These are phyloP conservation scores for Trichogramma dendrolimi DNA, from an alignment of 2,888 invertebrate genomes.

Conservation along the genomic window DNA sequence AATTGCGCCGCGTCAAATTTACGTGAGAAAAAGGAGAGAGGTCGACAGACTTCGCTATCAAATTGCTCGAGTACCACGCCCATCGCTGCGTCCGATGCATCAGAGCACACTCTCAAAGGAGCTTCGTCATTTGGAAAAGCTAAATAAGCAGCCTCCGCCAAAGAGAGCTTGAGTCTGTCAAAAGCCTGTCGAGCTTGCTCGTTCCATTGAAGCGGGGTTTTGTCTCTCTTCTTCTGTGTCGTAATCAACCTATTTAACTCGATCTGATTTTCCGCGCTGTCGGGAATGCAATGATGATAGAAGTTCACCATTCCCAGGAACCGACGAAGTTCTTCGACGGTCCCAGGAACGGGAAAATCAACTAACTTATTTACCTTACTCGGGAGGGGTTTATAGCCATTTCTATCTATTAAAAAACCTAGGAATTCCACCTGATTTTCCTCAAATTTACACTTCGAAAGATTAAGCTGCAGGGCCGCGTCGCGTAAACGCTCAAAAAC, in stretches of 20 bases:
- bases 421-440: too few relatives aligned
- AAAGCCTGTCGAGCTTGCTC: not conserved
- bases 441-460: too few relatives aligned
- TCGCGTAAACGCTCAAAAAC: too few relatives aligned
- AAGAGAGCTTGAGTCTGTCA: not conserved
- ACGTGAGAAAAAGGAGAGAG: not conserved
- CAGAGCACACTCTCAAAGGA: not conserved
- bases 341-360: too few relatives aligned
- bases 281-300: not conserved
- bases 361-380: too few relatives aligned
- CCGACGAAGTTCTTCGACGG: conserved; percentile 12
- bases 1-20: not conserved
- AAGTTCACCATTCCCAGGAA: conserved; percentile 18
- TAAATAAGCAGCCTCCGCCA: not conserved
- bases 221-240: conserved; percentile 19
- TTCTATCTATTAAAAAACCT: too few relatives aligned
- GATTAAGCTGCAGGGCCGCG: too few relatives aligned
- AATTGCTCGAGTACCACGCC: not conserved
- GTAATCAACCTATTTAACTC: conserved; percentile 25
- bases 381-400: too few relatives aligned
- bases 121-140: not conserved
- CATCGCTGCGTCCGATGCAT: not conserved
- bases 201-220: not conserved
- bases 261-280: conserved; percentile 17
- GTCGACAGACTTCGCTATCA: not conserved